These are phyloP conservation scores for Pseudorectes ferrugineus DNA, from an alignment of 2,113 vertebrate species.

Conservation along the genomic window DNA sequence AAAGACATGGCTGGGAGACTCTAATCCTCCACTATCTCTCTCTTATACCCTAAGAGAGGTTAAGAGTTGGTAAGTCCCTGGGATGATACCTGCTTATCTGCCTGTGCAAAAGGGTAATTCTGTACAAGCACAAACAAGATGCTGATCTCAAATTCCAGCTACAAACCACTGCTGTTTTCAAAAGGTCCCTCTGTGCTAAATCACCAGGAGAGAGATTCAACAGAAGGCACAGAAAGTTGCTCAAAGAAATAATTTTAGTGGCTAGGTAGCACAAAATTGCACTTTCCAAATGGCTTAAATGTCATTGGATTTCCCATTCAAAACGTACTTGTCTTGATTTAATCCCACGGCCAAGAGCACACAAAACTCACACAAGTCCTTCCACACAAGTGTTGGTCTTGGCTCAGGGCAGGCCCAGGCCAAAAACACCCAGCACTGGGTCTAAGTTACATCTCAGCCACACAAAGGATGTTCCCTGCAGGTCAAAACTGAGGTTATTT, in stretches of 20 bases:
- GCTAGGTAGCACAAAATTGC: background rate
- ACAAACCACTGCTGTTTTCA: background rate
- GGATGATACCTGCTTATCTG: background rate
- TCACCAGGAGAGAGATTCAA: background rate
- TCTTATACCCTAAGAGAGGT: background rate
- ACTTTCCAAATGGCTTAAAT: background rate
- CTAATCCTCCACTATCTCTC: background rate
- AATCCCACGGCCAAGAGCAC: background rate
- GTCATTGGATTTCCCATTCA: background rate
- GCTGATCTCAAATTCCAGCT: background rate
- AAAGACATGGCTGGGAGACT: background rate
- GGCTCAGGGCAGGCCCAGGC: background rate
- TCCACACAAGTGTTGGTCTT: background rate
- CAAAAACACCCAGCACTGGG: background rate
- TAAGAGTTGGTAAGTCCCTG: background rate
- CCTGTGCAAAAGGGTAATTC: background rate
- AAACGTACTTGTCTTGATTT: background rate
- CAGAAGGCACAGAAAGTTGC: background rate
- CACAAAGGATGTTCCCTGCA: constrained; percentile 39
- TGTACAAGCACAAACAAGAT: background rate
- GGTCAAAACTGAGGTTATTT: constrained; percentile 22
- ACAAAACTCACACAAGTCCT: background rate
- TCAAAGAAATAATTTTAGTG: background rate
- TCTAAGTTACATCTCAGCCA: constrained; percentile 18
- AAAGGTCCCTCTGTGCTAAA: background rate